Evolutionary conservation across 1,140 invertebrate species (phyloP).

Genomic region (Laupala kohalensis): DNA sequence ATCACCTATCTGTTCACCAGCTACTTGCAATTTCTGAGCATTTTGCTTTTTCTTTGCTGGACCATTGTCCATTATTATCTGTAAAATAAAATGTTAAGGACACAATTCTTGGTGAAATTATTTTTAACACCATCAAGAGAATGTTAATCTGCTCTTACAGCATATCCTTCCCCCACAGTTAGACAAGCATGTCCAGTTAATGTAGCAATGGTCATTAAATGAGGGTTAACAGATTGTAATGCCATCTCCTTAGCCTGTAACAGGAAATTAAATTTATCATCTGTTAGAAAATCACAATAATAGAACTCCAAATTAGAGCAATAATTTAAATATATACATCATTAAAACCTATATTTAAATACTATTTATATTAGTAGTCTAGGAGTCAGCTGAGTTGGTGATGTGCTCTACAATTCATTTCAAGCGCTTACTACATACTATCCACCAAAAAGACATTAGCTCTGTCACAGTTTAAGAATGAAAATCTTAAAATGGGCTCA

Average conservation of each 20-base stretch:
- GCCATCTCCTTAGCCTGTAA: slow-evolving; percentile 53
- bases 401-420: too few species aligned
- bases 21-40: slow-evolving; percentile 48
- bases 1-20: slow-evolving; percentile 69
- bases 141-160: slow-evolving; percentile 36
- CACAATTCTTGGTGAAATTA: background rate
- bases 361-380: background rate
- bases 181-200: slow-evolving; percentile 77
- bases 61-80: slow-evolving; percentile 80
- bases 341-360: background rate
- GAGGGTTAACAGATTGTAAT: slow-evolving; percentile 56
- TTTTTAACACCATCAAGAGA: background rate
- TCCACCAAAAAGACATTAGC: too few species aligned
- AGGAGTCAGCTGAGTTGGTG: too few species aligned
- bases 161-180: slow-evolving; percentile 63
- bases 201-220: slow-evolving; percentile 90
- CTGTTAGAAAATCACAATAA: too few species aligned
- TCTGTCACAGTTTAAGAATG: too few species aligned
- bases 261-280: background rate
- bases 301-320: background rate
- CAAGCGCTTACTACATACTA: too few species aligned
- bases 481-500: too few species aligned
- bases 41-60: slow-evolving; percentile 54
- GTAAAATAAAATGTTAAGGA: slow-evolving; percentile 12
- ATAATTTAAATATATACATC: background rate